Evolutionary conservation across 2,888 invertebrate species (phyloP), one percentile per base, ranked within the genome.

Genomic region (Volucella bombylans): DNA sequence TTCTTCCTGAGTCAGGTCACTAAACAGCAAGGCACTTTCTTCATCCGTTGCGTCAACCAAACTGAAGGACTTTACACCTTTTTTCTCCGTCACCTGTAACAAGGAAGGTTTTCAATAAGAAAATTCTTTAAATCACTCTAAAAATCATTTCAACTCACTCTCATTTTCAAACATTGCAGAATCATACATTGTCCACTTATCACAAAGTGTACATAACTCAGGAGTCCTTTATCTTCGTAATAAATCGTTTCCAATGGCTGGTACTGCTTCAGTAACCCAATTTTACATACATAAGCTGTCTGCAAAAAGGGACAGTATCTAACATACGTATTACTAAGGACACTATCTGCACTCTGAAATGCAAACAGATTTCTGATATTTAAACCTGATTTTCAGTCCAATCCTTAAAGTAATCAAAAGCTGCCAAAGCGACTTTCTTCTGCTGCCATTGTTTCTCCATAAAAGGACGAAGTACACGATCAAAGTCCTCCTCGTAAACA

Each of bases 401-500:
- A 62, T 89, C 88, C 50, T 89, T 87, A 52, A 91, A 91, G 85
- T 91, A 91, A 55, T 90, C 89, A 76, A 91, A 88, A 15, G 90
- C 86, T 77, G 73, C 87, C 8, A 91, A 45, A 64, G 91, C 90
- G 11, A 50, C 65, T 62, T 88, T 89, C 68, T 90, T 90, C 41
- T 91, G 89, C 69, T 87, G 68, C 91, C 90, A 90, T 87, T 88
- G 87, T 59, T 89, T 88, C 85, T 88, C 86, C 91, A 91, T 90
- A 68, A 86, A 88, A 3, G 88, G 87, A 11, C 88, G 87, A 43
- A 91, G 85, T 79, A 90, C 87, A 8, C 38, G 38, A 65, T 87
- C 87, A 88, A 95, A 96, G 87, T 95, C 94, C 78, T 94, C 93
- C 86, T 93, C 93, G 90, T 93, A 93, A 69, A 96, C 89, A 49